phyloP scores from a whole-genome alignment of 2,797 vertebrate species.

The Centroberyx gerrardi region DNA sequence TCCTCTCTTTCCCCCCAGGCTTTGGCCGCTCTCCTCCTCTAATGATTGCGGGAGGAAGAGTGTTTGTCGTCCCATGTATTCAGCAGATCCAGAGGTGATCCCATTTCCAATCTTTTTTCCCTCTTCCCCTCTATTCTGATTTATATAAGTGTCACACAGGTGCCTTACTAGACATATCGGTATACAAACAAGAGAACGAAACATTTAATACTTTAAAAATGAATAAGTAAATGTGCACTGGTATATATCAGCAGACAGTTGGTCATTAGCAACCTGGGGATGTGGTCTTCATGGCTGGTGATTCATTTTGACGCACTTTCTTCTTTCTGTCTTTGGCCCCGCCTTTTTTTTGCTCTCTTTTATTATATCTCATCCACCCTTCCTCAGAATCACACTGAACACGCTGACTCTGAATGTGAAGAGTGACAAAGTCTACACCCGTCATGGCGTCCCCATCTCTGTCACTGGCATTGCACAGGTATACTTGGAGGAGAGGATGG shows the following conservation, averaged over 20 bases:
- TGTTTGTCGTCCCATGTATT: constrained; percentile 93
- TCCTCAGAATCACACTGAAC: constrained; percentile 92
- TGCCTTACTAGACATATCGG: too few species aligned
- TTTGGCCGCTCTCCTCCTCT: constrained; percentile 93
- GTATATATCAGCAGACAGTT: not conserved
- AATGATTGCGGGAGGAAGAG: constrained; percentile 94
- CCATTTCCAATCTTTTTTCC: not conserved
- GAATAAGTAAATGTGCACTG: not conserved
- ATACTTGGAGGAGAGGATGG: constrained; percentile 11
- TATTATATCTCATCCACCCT: not conserved
- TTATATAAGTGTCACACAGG: not conserved
- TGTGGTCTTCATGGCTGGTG: not conserved
- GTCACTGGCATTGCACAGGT: constrained; percentile 97
- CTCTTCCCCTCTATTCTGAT: not conserved
- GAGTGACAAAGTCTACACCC: constrained; percentile 97
- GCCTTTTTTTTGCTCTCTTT: not conserved
- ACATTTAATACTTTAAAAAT: not conserved
- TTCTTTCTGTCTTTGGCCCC: not conserved
- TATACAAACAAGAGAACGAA: not conserved
- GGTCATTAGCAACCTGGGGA: not conserved
- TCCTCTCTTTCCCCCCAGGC: constrained; percentile 77
- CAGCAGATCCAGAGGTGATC: constrained; percentile 93
- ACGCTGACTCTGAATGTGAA: constrained; percentile 96
- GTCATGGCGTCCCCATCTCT: constrained; percentile 95
- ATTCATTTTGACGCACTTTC: constrained; percentile 3